A percentile compares a stretch with the other conserved stretches of the same genome.
Conservation (phyloP, 2,888 invertebrate species). For the Ganaspis brasiliensis region DNA sequence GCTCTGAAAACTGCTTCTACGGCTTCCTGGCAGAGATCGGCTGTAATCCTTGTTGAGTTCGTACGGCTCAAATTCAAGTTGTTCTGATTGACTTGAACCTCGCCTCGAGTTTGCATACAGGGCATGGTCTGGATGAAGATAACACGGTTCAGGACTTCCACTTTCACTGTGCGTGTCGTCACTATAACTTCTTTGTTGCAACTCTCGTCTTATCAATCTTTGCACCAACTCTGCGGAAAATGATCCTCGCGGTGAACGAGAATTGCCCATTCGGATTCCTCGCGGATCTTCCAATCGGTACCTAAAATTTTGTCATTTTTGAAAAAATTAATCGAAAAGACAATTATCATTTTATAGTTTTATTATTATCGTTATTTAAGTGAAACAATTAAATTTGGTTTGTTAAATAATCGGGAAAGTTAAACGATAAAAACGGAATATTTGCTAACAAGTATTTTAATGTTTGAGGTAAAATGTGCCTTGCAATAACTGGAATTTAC, state of each 20-base stretch:
- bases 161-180: slow-evolving; percentile 80
- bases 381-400: too few species aligned
- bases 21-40: slow-evolving; percentile 91
- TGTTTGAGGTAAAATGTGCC: too few species aligned
- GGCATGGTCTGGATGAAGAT: slow-evolving; percentile 93
- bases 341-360: too few species aligned
- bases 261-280: slow-evolving; percentile 85
- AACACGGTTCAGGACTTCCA: slow-evolving; percentile 82
- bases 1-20: slow-evolving; percentile 91
- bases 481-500: too few species aligned
- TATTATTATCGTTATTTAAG: too few species aligned
- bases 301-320: slow-evolving; percentile 63
- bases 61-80: slow-evolving; percentile 91
- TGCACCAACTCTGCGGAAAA: slow-evolving; percentile 86
- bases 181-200: slow-evolving; percentile 84
- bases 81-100: slow-evolving; percentile 95
- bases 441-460: too few species aligned
- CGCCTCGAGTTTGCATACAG: slow-evolving; percentile 89
- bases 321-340: not conserved
- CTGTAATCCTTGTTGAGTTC: slow-evolving; percentile 93
- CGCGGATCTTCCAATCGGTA: slow-evolving; percentile 92
- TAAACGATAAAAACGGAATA: too few species aligned
- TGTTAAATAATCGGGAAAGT: too few species aligned
- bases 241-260: slow-evolving; percentile 91
- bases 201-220: slow-evolving; percentile 86